These are phyloP conservation scores for Achroia grisella DNA, from an alignment of 1,140 invertebrate genomes.

Conservation along the genomic window DNA sequence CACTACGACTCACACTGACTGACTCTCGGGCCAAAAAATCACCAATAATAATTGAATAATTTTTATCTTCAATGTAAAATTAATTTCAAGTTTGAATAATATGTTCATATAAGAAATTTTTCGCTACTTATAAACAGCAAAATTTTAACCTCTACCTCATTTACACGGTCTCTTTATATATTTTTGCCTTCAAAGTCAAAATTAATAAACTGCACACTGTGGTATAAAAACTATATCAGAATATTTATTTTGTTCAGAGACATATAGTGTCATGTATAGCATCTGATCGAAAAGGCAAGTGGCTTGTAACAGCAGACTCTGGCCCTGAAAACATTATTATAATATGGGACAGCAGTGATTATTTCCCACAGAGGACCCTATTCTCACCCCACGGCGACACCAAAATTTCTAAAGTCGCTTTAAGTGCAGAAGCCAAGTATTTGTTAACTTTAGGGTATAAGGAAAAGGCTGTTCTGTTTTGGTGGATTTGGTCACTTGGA, in stretches of 20 bases:
- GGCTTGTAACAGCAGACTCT: conserved; percentile 74
- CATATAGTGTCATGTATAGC: conserved; percentile 60
- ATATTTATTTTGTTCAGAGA: conserved; percentile 48
- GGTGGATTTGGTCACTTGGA: conserved; percentile 76
- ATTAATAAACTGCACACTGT: too few species aligned
- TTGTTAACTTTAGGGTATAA: conserved; percentile 71
- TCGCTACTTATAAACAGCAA: too few species aligned
- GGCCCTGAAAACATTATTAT: conserved; percentile 72
- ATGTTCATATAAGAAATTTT: too few species aligned
- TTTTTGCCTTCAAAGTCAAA: too few species aligned
- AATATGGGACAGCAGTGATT: conserved; percentile 72
- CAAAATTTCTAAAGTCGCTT: conserved; percentile 48
- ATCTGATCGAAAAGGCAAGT: conserved; percentile 58
- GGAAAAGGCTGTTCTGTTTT: conserved; percentile 54
- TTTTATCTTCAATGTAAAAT: too few species aligned
- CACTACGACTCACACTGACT: too few species aligned
- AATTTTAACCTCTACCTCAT: too few species aligned
- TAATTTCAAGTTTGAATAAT: too few species aligned
- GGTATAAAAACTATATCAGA: background rate
- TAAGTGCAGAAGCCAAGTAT: conserved; percentile 74
- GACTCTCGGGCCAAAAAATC: too few species aligned
- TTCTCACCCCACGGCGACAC: conserved; percentile 64
- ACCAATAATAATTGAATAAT: too few species aligned
- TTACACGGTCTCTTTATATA: too few species aligned
- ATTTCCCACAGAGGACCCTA: conserved; percentile 67